A percentile compares a stretch with the other conserved stretches of the same genome.
These are phyloP conservation scores for Ibycter americanus DNA, from an alignment of 2,797 vertebrate genomes.

Conservation along the genomic window DNA sequence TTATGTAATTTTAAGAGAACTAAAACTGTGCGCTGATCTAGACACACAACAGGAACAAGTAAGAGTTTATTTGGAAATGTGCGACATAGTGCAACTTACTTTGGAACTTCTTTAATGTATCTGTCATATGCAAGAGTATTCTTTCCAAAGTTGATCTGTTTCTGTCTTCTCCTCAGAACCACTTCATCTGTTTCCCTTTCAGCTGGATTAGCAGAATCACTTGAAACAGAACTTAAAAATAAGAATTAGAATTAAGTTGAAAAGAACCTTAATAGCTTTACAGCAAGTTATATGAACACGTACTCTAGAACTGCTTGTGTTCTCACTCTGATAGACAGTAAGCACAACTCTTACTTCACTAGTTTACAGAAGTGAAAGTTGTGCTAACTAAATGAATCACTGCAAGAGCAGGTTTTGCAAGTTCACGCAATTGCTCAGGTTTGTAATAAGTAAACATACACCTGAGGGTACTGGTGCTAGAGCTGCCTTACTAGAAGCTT, in stretches of 20 bases:
- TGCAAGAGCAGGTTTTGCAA: not conserved
- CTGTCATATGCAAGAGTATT: conserved; percentile 95
- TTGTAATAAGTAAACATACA: not conserved
- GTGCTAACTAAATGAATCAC: not conserved
- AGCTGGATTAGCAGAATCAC: conserved; percentile 70
- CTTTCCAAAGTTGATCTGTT: conserved; percentile 97
- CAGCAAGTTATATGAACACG: not conserved
- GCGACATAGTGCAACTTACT: conserved; percentile 72
- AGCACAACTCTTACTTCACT: not conserved
- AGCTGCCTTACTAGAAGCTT: not conserved
- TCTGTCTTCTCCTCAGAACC: conserved; percentile 90
- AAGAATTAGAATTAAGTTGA: not conserved
- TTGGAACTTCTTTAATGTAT: conserved; percentile 91
- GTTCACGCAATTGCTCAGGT: not conserved
- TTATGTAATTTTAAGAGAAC: not conserved
- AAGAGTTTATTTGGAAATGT: not conserved
- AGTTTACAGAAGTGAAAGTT: not conserved
- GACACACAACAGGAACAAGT: fast-evolving
- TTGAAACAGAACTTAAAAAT: conserved; percentile 82
- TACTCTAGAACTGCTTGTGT: not conserved
- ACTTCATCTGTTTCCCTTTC: conserved; percentile 90
- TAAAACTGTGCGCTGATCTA: not conserved
- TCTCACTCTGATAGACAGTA: not conserved
- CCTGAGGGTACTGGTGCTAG: not conserved
- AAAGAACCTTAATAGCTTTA: not conserved